These are phyloP conservation scores for Phataginus tetradactyla DNA, from an alignment of 2,797 vertebrate species.

Conservation along the genomic window DNA sequence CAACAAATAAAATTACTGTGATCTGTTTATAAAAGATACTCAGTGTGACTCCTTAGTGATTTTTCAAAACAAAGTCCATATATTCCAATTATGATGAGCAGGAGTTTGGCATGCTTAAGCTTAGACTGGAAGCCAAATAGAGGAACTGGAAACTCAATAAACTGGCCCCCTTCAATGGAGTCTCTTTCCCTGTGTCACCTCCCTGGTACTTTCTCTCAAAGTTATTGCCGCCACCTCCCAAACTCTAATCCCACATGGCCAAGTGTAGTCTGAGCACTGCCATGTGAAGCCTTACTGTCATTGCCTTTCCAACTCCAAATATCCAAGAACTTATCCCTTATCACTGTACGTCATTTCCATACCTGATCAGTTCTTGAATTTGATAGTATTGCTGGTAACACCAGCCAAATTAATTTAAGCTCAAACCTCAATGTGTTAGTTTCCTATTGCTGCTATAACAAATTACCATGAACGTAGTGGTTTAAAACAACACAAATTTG, in stretches of 20 bases:
- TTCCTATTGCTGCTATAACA: constrained; percentile 23
- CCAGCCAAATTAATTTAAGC: constrained; percentile 24
- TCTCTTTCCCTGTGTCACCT: background rate
- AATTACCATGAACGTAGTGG: background rate
- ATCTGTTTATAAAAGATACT: constrained; percentile 60
- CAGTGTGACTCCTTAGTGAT: constrained; percentile 42
- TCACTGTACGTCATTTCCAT: background rate
- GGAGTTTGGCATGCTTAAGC: constrained; percentile 27
- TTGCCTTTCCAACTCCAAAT: background rate
- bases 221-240: constrained; percentile 9
- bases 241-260: background rate
- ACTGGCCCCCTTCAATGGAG: background rate
- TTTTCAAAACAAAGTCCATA: constrained; percentile 52
- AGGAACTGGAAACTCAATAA: constrained; percentile 49
- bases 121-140: constrained; percentile 37
- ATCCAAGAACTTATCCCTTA: constrained; percentile 12
- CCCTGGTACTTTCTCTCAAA: background rate
- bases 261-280: background rate
- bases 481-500: constrained; percentile 7
- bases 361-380: constrained; percentile 27
- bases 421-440: constrained; percentile 14
- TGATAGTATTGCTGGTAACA: constrained; percentile 4
- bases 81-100: constrained; percentile 42
- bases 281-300: background rate
- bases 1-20: constrained; percentile 61